Evolutionary conservation across 2,797 vertebrate genomes (phyloP).

Genomic region (Pitangus sulphuratus): DNA sequence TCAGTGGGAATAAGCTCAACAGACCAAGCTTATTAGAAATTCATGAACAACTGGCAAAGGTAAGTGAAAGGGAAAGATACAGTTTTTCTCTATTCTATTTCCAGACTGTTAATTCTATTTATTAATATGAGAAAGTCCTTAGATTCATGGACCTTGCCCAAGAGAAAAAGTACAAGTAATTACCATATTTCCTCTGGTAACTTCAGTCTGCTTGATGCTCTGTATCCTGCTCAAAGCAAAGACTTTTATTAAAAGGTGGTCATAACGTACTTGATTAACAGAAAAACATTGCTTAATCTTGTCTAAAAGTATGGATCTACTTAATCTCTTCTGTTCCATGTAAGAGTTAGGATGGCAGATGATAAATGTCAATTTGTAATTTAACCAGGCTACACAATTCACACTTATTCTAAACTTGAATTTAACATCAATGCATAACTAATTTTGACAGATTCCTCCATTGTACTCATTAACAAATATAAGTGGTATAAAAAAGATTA

Average conservation of each 20-base stretch:
- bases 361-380: background rate
- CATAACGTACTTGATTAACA: background rate
- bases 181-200: background rate
- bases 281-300: background rate
- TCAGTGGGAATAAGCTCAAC: slow-evolving; percentile 88
- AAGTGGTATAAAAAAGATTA: background rate
- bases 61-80: slow-evolving; percentile 72
- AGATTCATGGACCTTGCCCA: slow-evolving; percentile 12
- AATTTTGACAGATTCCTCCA: background rate
- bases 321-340: background rate
- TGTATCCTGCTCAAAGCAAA: background rate
- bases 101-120: slow-evolving; percentile 25
- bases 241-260: background rate
- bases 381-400: background rate
- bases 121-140: slow-evolving; percentile 28
- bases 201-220: background rate
- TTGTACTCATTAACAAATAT: background rate
- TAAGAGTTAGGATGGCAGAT: background rate
- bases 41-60: slow-evolving; percentile 93
- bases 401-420: background rate
- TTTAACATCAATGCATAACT: background rate
- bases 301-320: background rate
- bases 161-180: slow-evolving; percentile 5
- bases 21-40: slow-evolving; percentile 94
- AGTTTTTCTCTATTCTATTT: background rate